Evolutionary conservation across 2,888 invertebrate genomes (phyloP).

Genomic region (Eudasyphora cyanicolor): DNA sequence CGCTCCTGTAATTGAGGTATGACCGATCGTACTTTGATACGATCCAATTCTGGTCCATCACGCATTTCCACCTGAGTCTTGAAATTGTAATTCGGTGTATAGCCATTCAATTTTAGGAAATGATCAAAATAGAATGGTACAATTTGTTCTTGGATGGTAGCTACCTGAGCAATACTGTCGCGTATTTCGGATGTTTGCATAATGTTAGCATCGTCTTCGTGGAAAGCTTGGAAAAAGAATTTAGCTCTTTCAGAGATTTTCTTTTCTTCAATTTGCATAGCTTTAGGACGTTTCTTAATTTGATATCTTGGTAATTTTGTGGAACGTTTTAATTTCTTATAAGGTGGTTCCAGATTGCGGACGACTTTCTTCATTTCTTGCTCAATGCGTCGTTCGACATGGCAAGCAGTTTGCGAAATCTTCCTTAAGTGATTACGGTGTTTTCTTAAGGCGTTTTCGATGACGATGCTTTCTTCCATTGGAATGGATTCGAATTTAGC

Average conservation of each 20-base stretch:
- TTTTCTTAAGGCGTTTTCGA: slow-evolving; percentile 73
- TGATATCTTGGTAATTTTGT: slow-evolving; percentile 72
- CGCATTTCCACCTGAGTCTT: slow-evolving; percentile 76
- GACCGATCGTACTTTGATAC: slow-evolving; percentile 67
- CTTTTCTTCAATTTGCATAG: slow-evolving; percentile 53
- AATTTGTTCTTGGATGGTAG: slow-evolving; percentile 75
- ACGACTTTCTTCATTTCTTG: slow-evolving; percentile 76
- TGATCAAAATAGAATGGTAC: slow-evolving; percentile 79
- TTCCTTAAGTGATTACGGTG: slow-evolving; percentile 70
- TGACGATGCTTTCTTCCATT: slow-evolving; percentile 62
- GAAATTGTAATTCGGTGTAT: slow-evolving; percentile 78
- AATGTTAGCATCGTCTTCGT: slow-evolving; percentile 70
- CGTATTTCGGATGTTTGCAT: slow-evolving; percentile 66
- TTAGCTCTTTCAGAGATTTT: slow-evolving; percentile 73
- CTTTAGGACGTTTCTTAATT: slow-evolving; percentile 69
- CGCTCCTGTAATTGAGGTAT: slow-evolving; percentile 69
- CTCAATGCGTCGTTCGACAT: slow-evolving; percentile 75
- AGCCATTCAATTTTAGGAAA: slow-evolving; percentile 77
- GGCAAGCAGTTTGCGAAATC: slow-evolving; percentile 74
- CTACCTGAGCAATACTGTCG: slow-evolving; percentile 71
- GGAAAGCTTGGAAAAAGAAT: slow-evolving; percentile 76
- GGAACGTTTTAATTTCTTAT: slow-evolving; percentile 68
- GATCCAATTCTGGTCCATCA: slow-evolving; percentile 75
- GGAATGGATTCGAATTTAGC: slow-evolving; percentile 75
- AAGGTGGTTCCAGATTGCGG: slow-evolving; percentile 75